A percentile compares a stretch with the other conserved stretches of the same genome.
phyloP scores from a whole-genome alignment of 2,888 invertebrate genomes.

The Mesoligia furuncula region DNA sequence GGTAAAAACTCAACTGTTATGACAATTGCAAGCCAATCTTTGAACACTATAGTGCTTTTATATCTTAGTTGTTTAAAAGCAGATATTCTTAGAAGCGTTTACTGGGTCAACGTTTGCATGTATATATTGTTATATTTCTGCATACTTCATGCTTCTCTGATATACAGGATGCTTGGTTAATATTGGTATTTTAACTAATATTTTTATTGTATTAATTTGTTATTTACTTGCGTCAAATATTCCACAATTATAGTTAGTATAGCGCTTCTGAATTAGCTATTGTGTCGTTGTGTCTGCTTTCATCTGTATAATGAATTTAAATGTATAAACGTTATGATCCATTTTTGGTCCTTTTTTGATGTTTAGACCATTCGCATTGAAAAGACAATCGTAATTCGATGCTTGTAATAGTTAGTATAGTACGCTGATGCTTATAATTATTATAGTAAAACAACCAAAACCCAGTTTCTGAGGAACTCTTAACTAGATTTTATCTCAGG shows the following conservation, averaged over 20 bases:
- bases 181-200: slow-evolving; percentile 26
- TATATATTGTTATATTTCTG: slow-evolving; percentile 6
- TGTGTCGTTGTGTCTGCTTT: slow-evolving; percentile 1
- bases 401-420: too few species aligned
- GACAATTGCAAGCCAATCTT: slow-evolving; percentile 16
- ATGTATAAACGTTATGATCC: neutral
- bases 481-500: too few species aligned
- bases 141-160: slow-evolving; percentile 28
- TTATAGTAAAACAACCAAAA: too few species aligned
- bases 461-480: too few species aligned
- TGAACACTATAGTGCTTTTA: slow-evolving; percentile 7
- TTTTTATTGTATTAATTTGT: slow-evolving; percentile 18
- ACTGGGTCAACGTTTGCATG: slow-evolving; percentile 26
- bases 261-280: slow-evolving; percentile 29
- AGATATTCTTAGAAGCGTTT: slow-evolving; percentile 22
- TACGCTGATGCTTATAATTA: too few species aligned
- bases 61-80: slow-evolving; percentile 10
- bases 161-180: slow-evolving; percentile 26
- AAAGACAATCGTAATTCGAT: neutral
- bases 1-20: neutral
- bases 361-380: neutral
- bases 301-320: slow-evolving; percentile 39
- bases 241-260: slow-evolving; percentile 28
- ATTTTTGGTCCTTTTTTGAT: neutral
- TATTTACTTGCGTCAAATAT: slow-evolving; percentile 37